Percentiles rank a stretch among this genome's conserved stretches.
Conservation (phyloP, 1,140 invertebrate genomes). For the Maniola jurtina region DNA sequence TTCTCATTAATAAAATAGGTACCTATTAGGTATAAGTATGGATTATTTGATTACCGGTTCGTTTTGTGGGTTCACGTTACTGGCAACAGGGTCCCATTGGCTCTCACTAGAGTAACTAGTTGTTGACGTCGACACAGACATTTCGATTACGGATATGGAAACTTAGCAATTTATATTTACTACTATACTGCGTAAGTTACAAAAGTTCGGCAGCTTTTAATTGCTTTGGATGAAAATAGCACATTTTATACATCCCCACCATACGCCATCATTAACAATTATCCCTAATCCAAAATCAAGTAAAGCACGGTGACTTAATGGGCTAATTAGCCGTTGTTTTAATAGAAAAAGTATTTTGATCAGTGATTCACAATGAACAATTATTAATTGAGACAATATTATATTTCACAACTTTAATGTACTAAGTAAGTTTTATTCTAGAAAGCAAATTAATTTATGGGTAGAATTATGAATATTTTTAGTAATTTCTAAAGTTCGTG, state of each 20-base stretch:
- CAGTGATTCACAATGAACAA: not conserved
- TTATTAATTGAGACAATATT: not conserved
- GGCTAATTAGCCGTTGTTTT: constrained; percentile 35
- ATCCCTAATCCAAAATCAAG: constrained; percentile 16
- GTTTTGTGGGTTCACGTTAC: constrained; percentile 27
- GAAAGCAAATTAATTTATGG: no score
- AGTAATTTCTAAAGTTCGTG: no score
- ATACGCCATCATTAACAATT: constrained; percentile 31
- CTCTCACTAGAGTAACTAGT: constrained; percentile 34
- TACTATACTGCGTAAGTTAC: constrained; percentile 23
- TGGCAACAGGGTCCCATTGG: constrained; percentile 35
- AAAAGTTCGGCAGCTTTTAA: constrained; percentile 44
- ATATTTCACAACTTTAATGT: not conserved
- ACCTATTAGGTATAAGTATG: no score
- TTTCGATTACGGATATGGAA: constrained; percentile 16
- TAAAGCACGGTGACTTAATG: constrained; percentile 32
- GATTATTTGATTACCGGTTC: constrained; percentile 32
- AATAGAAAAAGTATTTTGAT: not conserved
- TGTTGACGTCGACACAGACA: constrained; percentile 35
- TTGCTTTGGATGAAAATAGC: constrained; percentile 33
- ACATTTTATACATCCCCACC: constrained; percentile 45
- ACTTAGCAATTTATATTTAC: constrained; percentile 3
- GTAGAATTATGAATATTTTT: no score
- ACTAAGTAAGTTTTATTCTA: no score
- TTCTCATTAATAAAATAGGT: no score